Percentiles rank a stretch among this genome's conserved stretches.
Evolutionary conservation across 2,797 vertebrate species (phyloP).

Genomic region (Sphenodon punctatus): DNA sequence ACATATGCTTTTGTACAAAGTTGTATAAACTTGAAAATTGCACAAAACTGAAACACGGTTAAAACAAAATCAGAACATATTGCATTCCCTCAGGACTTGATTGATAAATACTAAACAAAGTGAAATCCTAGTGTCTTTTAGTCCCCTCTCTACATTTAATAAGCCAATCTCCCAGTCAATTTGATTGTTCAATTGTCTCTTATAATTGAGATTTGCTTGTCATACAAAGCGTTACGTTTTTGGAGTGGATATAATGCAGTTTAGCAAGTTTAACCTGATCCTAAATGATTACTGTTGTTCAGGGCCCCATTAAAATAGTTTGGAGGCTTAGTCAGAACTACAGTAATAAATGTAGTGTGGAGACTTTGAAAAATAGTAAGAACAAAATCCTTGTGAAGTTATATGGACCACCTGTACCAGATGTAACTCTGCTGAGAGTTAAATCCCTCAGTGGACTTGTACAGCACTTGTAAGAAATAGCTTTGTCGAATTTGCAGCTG

Average conservation of each 20-base stretch:
- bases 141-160: not conserved
- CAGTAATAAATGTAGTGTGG: slow-evolving; percentile 62
- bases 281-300: slow-evolving; percentile 54
- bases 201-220: not conserved
- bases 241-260: slow-evolving; percentile 33
- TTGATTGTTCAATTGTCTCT: not conserved
- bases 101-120: not conserved
- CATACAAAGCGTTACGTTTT: not conserved
- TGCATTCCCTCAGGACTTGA: not conserved
- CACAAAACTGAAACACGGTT: too few species aligned
- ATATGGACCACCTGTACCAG: slow-evolving; percentile 48
- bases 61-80: not conserved
- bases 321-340: slow-evolving; percentile 62
- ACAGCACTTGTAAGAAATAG: slow-evolving; percentile 18
- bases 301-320: slow-evolving; percentile 63
- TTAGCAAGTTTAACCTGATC: slow-evolving; percentile 52
- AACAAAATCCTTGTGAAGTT: slow-evolving; percentile 44
- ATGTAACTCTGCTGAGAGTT: slow-evolving; percentile 49
- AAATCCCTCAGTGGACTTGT: slow-evolving; percentile 18
- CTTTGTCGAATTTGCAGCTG: slow-evolving; percentile 32
- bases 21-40: too few species aligned
- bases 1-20: too few species aligned
- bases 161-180: not conserved
- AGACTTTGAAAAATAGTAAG: slow-evolving; percentile 54
- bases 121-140: not conserved